These are phyloP conservation scores for Larimichthys crocea DNA, from an alignment of 2,113 vertebrate species.

Conservation along the genomic window DNA sequence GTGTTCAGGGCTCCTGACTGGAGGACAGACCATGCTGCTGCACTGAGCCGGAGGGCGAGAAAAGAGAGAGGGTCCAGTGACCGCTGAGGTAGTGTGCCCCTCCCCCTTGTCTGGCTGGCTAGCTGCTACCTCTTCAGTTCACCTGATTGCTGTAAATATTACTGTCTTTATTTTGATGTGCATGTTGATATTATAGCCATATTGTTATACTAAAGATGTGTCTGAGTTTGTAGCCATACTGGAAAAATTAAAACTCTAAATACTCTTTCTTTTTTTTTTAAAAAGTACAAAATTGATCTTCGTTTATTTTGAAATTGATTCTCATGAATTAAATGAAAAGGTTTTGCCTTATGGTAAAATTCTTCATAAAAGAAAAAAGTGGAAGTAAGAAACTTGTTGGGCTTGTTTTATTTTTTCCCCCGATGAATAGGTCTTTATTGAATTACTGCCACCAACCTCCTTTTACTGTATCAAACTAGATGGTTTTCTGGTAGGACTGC, in stretches of 20 bases:
- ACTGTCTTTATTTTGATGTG: constrained; percentile 2
- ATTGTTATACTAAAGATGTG: not conserved
- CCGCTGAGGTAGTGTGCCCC: constrained; percentile 67
- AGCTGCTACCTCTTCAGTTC: constrained; percentile 58
- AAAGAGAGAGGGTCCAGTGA: constrained; percentile 68
- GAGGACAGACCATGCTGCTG: constrained; percentile 77
- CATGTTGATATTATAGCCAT: constrained; percentile 19
- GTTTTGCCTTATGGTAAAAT: not conserved
- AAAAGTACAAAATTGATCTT: not conserved
- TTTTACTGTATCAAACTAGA: not conserved
- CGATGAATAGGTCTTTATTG: not conserved
- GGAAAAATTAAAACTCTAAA: not conserved
- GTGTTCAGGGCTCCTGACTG: constrained; percentile 74
- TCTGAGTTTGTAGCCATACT: not conserved
- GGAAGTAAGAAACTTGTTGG: not conserved
- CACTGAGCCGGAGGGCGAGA: constrained; percentile 72
- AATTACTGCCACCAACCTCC: not conserved
- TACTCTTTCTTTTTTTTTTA: not conserved
- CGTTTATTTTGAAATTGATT: not conserved
- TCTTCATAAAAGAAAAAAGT: not conserved
- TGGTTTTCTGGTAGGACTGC: no score
- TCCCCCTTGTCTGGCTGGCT: constrained; percentile 53
- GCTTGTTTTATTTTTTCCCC: not conserved
- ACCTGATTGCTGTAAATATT: constrained; percentile 69
- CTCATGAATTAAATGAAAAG: not conserved